A percentile compares a stretch with the other conserved stretches of the same genome.
Evolutionary conservation across 2,797 vertebrate species (phyloP).

Genomic region (Anas capensis): DNA sequence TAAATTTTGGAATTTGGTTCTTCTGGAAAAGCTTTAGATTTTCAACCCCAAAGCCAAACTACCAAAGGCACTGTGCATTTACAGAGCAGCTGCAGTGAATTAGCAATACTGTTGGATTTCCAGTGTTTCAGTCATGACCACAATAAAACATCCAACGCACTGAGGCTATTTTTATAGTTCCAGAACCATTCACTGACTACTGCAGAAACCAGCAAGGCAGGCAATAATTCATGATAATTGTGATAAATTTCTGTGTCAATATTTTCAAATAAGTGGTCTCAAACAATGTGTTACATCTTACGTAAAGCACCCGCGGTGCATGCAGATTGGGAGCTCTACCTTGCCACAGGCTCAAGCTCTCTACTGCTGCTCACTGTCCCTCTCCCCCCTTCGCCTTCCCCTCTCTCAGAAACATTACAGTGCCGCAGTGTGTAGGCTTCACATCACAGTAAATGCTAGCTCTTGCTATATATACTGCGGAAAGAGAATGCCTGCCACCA

Average conservation of each 20-base stretch:
- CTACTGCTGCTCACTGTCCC: fast-evolving
- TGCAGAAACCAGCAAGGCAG: not conserved
- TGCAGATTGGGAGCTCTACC: not conserved
- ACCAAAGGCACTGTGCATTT: fast-evolving
- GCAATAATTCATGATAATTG: slow-evolving; percentile 5
- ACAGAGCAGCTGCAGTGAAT: not conserved
- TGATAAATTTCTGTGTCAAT: not conserved
- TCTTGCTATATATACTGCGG: not conserved
- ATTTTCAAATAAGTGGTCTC: not conserved
- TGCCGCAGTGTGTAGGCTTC: not conserved
- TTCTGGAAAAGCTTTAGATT: not conserved
- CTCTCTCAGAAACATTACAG: fast-evolving
- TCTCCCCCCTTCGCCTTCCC: not conserved
- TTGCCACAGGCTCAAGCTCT: not conserved
- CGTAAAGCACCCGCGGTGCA: not conserved
- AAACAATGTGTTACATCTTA: not conserved
- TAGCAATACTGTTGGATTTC: not conserved
- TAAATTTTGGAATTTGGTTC: not conserved
- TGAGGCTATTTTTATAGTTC: not conserved
- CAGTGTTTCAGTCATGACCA: not conserved
- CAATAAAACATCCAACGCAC: not conserved
- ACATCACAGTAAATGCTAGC: not conserved
- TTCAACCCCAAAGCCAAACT: not conserved
- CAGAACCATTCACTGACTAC: not conserved
- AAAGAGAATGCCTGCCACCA: not conserved